A percentile compares a stretch with the other conserved stretches of the same genome.
Conservation (phyloP, 2,888 invertebrate species). For the Sinohyriopsis cumingii region DNA sequence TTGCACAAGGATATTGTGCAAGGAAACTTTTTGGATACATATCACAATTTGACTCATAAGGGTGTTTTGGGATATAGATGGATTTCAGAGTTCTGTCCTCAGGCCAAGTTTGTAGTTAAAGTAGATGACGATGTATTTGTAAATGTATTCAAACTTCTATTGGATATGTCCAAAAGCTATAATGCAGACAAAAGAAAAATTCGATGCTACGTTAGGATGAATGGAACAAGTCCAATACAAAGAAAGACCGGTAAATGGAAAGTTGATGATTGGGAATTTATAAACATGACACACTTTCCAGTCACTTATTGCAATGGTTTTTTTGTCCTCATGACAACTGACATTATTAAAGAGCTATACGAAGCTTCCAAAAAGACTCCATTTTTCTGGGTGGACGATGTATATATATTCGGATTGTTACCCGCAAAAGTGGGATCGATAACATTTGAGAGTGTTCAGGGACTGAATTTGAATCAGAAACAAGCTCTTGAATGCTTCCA, state of each 20-base stretch:
- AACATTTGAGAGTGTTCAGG: slow-evolving; percentile 76
- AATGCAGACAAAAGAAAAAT: slow-evolving; percentile 39
- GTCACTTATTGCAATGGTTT: slow-evolving; percentile 67
- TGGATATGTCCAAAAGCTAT: slow-evolving; percentile 42
- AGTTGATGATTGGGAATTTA: slow-evolving; percentile 52
- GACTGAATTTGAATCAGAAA: slow-evolving; percentile 84
- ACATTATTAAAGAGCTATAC: slow-evolving; percentile 59
- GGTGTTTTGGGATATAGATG: slow-evolving; percentile 57
- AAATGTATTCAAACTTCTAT: slow-evolving; percentile 53
- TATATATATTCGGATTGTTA: slow-evolving; percentile 66
- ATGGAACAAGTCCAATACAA: slow-evolving; percentile 51
- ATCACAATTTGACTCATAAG: slow-evolving; percentile 59
- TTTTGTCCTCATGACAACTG: slow-evolving; percentile 54
- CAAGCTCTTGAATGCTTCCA: slow-evolving; percentile 43
- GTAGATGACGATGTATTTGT: slow-evolving; percentile 63
- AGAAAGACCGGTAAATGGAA: slow-evolving; percentile 53
- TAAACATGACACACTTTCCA: slow-evolving; percentile 56
- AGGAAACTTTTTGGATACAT: slow-evolving; percentile 56
- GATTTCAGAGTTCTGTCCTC: slow-evolving; percentile 51
- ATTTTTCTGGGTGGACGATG: slow-evolving; percentile 71
- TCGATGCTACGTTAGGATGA: slow-evolving; percentile 46
- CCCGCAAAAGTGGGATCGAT: slow-evolving; percentile 55
- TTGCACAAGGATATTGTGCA: slow-evolving; percentile 59
- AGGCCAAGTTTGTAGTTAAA: slow-evolving; percentile 53
- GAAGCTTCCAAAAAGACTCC: slow-evolving; percentile 57